Base-by-base conservation (phyloP, 2,888 invertebrate genomes). In the Creontiades dilutus region DNA sequence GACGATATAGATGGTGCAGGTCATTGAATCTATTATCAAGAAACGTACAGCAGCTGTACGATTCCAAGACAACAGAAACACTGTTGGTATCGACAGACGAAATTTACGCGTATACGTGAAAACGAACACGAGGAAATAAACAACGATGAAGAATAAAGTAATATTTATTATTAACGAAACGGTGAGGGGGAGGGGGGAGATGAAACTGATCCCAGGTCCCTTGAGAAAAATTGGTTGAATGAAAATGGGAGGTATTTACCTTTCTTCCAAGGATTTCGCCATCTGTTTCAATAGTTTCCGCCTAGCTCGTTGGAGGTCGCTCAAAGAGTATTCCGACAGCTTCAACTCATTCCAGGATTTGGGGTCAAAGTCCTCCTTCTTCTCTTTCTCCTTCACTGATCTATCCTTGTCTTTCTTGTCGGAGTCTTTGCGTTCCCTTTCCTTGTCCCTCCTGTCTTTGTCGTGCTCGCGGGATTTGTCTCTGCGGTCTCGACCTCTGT, bases 271-370 rank as follows among this genome's bases (percentile, higher is more conserved):
- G 61, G 89, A 89, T 19, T 89, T 28, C 5, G 82, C 89, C 80
- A 89, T 75, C 86, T 91, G 57, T 90, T 90, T 89, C 75, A 82
- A 47, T 11, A 89, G 89, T 16, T 47, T 81, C 19, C 81, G 57
- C 16, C 89, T n/a, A 19, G 89, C 90, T 28, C 91, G 75, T 13
- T 91, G 90, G 23, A 91, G 91, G 68, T 92, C 91, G 47, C 90
- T 90, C 7, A 91, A 87, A 46, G 90, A 90, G 68, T 90, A 91
- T 13, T 91, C 90, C 7, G 91, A 84, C 81, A 89, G 90, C 16
- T 90, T 91, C 75, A 92, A 91, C 47, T 92, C 92, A 7, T 80
- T 86, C 92, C 92, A 92, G 52, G 90, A 90, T 75, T 91, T 90
- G 5, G 92, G 91, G 88, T 91, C 81, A 14, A 68, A 27, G 48